Evolutionary conservation across 2,888 invertebrate species (phyloP), one percentile per base, ranked within the genome.

Genomic region (Belgica antarctica): DNA sequence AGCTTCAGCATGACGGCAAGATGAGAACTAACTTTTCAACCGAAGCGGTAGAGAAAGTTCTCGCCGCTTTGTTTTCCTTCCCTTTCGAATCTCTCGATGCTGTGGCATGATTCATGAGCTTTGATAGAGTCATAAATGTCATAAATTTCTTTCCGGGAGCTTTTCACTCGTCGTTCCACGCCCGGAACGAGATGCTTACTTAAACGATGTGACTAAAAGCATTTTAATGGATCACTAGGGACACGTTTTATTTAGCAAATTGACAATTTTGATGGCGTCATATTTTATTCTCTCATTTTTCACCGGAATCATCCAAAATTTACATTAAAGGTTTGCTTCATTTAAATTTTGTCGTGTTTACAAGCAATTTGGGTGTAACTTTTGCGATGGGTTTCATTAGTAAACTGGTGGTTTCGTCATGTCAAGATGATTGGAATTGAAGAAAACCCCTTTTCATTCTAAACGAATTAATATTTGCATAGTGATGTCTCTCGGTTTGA

Each of bases 151-250:
- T 65, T 65, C 1, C 22, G 41, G 19, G 25, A 12, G 25, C 36
- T 25, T 28, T 1, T 19, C 17, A 22, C 34, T 22, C 15, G n/a
- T n/a, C n/a, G n/a, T n/a, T n/a, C 8, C 17, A 19, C 36, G 24
- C 31, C 15, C n/a, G 34, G 12, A 27, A 62, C n/a, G 28, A 17
- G 17, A 62, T 27, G 34, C 62, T 62, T 36, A 62, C 36, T 62
- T 62, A 62, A 62, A 62, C 62, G 62, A 62, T 62, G 62, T 62
- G 62, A 62, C 62, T 62, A 62, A 62, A 62, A 62, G 62, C 62
- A 62, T 62, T 62, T 62, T 62, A 36, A 62, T 62, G 62, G 62
- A 36, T 34, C 62, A 31, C 62, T 12, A 17, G 62, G 62, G 62
- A 62, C 22, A 22, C 52, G n/a, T 52, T 52, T 52, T 52, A 52